Conservation (phyloP, 2,113 vertebrate species). For the Rissa tridactyla region DNA sequence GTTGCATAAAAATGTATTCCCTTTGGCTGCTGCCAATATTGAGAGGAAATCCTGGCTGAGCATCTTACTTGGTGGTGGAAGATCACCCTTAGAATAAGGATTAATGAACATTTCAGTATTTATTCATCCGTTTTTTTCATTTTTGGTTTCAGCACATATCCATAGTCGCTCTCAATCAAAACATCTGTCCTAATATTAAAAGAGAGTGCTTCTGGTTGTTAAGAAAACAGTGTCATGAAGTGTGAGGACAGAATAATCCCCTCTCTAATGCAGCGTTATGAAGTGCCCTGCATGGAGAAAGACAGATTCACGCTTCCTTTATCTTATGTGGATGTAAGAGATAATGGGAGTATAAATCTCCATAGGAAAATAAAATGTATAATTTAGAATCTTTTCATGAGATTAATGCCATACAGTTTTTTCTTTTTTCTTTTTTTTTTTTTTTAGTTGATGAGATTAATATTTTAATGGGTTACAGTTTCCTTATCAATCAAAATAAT, state of each 20-base stretch:
- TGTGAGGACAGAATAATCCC: conserved; percentile 32
- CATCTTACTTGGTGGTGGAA: not conserved
- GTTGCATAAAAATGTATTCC: not conserved
- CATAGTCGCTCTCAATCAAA: conserved; percentile 28
- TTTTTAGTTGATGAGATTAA: not conserved
- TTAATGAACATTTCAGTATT: not conserved
- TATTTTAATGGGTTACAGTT: conserved; percentile 1
- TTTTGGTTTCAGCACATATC: not conserved
- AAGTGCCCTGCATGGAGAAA: not conserved
- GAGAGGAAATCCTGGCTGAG: not conserved
- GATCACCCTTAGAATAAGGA: not conserved
- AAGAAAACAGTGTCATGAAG: conserved; percentile 60
- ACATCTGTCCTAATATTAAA: conserved; percentile 62
- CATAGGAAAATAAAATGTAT: conserved; percentile 51
- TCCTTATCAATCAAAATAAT: not conserved
- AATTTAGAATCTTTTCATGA: conserved; percentile 48
- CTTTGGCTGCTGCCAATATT: not conserved
- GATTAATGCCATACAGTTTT: not conserved
- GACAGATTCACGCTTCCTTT: conserved; percentile 22
- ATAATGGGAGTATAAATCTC: conserved; percentile 64
- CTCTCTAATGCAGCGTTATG: conserved; percentile 35
- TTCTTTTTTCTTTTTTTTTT: not conserved
- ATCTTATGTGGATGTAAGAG: conserved; percentile 37
- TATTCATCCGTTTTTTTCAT: not conserved
- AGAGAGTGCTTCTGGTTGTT: conserved; percentile 47